Percentiles rank a stretch among this genome's conserved stretches.
phyloP scores from a whole-genome alignment of 2,888 invertebrate genomes.

The Hypomecis atomaria region DNA sequence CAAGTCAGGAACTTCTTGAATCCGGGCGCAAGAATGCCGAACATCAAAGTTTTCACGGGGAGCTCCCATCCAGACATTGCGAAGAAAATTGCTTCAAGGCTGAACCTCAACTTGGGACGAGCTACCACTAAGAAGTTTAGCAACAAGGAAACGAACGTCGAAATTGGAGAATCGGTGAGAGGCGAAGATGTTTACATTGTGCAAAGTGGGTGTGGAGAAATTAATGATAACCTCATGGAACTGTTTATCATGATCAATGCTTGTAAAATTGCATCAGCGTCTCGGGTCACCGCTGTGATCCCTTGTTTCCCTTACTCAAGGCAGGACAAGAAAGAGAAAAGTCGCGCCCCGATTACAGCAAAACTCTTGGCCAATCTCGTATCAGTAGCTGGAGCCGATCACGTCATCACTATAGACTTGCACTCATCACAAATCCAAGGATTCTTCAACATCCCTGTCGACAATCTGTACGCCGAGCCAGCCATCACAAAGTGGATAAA shows the following conservation, averaged over 20 bases:
- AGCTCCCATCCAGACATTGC: constrained; percentile 98
- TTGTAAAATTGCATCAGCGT: constrained; percentile 96
- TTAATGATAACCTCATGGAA: constrained; percentile 97
- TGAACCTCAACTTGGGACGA: constrained; percentile 97
- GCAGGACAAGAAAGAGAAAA: constrained; percentile 96
- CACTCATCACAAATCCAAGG: constrained; percentile 97
- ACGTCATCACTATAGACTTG: constrained; percentile 96
- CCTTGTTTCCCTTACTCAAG: constrained; percentile 96
- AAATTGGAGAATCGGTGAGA: constrained; percentile 95
- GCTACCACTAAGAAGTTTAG: constrained; percentile 99
- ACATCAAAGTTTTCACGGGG: constrained; percentile 99
- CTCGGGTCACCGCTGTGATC: constrained; percentile 95
- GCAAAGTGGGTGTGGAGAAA: constrained; percentile 95
- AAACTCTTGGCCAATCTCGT: constrained; percentile 96
- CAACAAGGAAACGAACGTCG: constrained; percentile 98
- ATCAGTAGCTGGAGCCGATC: constrained; percentile 95
- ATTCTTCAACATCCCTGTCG: constrained; percentile 97
- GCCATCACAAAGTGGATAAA: constrained; percentile 96
- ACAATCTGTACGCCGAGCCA: constrained; percentile 96
- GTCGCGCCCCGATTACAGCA: constrained; percentile 95
- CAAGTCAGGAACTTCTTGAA: constrained; percentile 52
- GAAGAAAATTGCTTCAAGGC: constrained; percentile 96
- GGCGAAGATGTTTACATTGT: constrained; percentile 97
- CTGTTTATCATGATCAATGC: constrained; percentile 97
- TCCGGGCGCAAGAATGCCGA: constrained; percentile 92